These are phyloP conservation scores for Leptinotarsa undecemlineata DNA, from an alignment of 1,140 invertebrate genomes.

Conservation along the genomic window DNA sequence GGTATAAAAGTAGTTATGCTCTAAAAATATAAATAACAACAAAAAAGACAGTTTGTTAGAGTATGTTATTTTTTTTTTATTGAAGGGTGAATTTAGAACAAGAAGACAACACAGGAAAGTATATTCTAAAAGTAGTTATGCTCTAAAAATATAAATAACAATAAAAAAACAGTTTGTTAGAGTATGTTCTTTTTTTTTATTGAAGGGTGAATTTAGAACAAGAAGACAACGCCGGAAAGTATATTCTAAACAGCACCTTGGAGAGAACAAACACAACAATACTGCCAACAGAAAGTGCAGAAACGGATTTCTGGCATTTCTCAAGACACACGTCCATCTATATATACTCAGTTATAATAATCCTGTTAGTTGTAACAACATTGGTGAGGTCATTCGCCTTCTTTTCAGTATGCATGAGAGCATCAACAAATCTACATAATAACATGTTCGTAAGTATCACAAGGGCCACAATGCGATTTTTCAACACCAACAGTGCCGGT, in stretches of 20 bases:
- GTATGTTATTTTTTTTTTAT: conserved; percentile 21
- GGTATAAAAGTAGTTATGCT: too few species aligned
- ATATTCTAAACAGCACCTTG: conserved; percentile 2
- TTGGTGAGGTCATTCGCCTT: conserved; percentile 57
- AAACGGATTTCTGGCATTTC: conserved; percentile 46
- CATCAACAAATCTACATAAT: conserved; percentile 70
- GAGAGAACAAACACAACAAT: conserved; percentile 9
- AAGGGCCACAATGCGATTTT: conserved; percentile 78
- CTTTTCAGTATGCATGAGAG: conserved; percentile 65
- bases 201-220: conserved; percentile 58
- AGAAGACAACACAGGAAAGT: conserved; percentile 35
- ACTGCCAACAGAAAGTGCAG: conserved; percentile 8
- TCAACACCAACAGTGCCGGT: conserved; percentile 77
- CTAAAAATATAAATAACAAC: too few species aligned
- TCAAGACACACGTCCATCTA: conserved; percentile 48
- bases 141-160: too few species aligned
- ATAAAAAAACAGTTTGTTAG: too few species aligned
- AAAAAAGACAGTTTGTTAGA: too few species aligned
- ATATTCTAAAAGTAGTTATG: neutral
- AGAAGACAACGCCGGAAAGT: conserved; percentile 36
- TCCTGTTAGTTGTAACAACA: conserved; percentile 47
- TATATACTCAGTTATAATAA: conserved; percentile 48
- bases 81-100: conserved; percentile 58
- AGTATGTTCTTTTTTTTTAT: conserved; percentile 21
- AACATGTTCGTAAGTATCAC: conserved; percentile 77